Percentiles rank a stretch among this genome's conserved stretches.
Evolutionary conservation across 2,113 vertebrate genomes (phyloP).

Genomic region (Bungarus multicinctus): DNA sequence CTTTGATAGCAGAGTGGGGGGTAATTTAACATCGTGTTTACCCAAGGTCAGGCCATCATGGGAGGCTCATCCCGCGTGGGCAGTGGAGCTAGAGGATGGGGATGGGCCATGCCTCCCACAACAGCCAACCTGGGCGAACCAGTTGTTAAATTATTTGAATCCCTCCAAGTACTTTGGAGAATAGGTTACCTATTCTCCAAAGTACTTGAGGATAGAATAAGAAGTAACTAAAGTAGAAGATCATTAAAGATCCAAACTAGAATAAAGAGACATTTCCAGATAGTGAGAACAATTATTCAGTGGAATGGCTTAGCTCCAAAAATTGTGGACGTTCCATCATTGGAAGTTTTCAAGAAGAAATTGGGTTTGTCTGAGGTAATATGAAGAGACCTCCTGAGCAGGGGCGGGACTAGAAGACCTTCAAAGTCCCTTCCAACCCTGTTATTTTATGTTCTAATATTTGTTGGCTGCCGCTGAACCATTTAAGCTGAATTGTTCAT

Average conservation of each 20-base stretch:
- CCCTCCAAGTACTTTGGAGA: no score
- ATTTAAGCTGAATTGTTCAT: not conserved
- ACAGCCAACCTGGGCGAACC: no score
- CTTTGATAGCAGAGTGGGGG: no score
- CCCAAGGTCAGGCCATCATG: no score
- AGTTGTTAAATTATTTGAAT: no score
- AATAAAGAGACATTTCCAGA: not conserved
- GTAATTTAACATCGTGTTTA: no score
- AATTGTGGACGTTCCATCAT: not conserved
- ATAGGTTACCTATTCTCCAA: not conserved
- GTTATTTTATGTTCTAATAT: not conserved
- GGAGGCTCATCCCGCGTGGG: no score
- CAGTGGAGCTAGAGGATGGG: no score
- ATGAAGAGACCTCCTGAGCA: not conserved
- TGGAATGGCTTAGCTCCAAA: not conserved
- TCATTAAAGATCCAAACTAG: not conserved
- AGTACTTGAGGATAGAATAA: not conserved
- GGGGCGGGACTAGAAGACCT: not conserved
- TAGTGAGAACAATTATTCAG: not conserved
- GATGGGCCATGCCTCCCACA: no score
- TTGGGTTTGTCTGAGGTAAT: not conserved
- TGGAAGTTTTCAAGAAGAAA: not conserved
- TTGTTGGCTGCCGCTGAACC: conserved; percentile 6
- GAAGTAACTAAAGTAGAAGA: not conserved
- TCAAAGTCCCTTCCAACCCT: not conserved